Base-by-base conservation (phyloP, 2,797 vertebrate species). In the Sebastes alutus region DNA sequence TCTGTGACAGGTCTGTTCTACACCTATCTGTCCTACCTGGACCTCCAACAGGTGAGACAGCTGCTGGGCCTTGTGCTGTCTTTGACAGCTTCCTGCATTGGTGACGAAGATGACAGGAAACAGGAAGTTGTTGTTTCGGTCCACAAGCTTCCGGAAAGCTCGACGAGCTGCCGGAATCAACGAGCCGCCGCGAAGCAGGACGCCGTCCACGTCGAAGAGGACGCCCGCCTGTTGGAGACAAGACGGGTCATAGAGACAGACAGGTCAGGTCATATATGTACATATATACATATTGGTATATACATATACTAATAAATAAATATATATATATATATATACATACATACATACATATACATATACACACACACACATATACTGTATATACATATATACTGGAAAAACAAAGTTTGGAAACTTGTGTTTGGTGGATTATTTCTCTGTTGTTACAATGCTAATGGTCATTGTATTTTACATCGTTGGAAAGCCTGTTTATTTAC, bases 41-140 rank as follows among this genome's bases (percentile, higher is more conserved):
- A 97, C 90, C 4, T 95, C 96, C 81, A 98, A 94, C 1, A 98
- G 87, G 32, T 94, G 93, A 52, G 97, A 97, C 84, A 98, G 86
- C 89, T 98, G 97, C 49, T 95, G 93, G 0, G 97, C 97, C 85
- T 98, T 98, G 9, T 96, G 88, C 81, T 96, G 96, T 54, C 95
- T 95, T 49, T 97, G 95, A 89, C 97, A 97, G 72, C 96, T 97
- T 80, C 97, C 97, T 22, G 97, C 97, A 0, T 98, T 98, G 20
- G 97, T 98, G 77, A 98, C 96, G 20, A 98, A 98, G 1, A 98
- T 96, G 0, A 97, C 95, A 9, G 97, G 97, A 87, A 97, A 92
- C 75, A 95, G 68, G 85, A 98, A 97, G 11, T 95, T 94, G 32
- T 96, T 96, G 75, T 95, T 94, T 61, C 78, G 52, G 68, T 96